phyloP scores from a whole-genome alignment of 2,797 vertebrate species.

The Mormyrops attenuatus region DNA sequence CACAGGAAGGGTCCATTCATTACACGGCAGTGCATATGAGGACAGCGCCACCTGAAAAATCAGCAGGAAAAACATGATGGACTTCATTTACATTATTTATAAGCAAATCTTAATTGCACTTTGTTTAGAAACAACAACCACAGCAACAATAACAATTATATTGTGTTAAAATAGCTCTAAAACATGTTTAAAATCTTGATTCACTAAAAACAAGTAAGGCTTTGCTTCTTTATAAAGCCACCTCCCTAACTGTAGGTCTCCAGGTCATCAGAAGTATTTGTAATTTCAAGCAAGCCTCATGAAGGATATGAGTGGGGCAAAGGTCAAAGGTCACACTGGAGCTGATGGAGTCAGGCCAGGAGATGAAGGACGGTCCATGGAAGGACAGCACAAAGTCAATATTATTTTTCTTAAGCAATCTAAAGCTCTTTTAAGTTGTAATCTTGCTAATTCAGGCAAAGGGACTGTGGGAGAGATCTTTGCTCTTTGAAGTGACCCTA shows the following conservation, averaged over 20 bases:
- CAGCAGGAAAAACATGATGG: background rate
- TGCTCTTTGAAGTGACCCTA: conserved; percentile 14
- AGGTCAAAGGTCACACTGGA: conserved; percentile 6
- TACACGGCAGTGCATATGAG: background rate
- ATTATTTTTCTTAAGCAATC: conserved; percentile 40
- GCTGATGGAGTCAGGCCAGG: conserved; percentile 16
- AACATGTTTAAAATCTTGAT: background rate
- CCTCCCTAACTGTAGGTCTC: background rate
- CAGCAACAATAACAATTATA: background rate
- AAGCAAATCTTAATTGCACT: background rate
- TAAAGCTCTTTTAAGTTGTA: conserved; percentile 50
- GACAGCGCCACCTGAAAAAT: background rate
- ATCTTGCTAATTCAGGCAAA: conserved; percentile 49
- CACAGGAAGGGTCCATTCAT: conserved; percentile 7
- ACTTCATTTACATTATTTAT: background rate
- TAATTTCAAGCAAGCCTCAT: conserved; percentile 30
- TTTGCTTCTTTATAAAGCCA: background rate
- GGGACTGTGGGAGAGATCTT: conserved; percentile 68
- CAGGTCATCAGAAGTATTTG: background rate
- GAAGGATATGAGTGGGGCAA: conserved; percentile 24
- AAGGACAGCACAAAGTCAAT: conserved; percentile 16
- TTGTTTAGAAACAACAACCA: background rate
- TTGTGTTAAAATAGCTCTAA: background rate
- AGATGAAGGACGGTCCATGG: background rate
- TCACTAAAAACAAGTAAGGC: background rate